Evolutionary conservation across 1,140 invertebrate genomes (phyloP).

Genomic region (Rhopalosiphum padi): DNA sequence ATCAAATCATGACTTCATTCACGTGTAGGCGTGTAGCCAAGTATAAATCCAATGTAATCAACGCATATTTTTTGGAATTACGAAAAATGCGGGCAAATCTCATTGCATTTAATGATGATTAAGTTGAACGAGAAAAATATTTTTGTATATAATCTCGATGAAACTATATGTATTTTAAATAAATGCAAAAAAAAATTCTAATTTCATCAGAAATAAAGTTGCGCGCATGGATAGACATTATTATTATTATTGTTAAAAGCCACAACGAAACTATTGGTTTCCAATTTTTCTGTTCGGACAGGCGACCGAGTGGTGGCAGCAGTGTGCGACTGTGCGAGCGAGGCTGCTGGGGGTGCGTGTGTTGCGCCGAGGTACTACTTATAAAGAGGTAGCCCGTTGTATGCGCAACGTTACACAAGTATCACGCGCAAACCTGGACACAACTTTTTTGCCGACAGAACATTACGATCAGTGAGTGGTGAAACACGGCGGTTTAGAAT

Average conservation of each 20-base stretch:
- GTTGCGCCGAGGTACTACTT: constrained; percentile 41
- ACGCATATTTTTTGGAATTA: not conserved
- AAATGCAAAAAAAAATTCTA: not conserved
- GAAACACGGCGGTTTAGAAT: constrained; percentile 24
- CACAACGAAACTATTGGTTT: not conserved
- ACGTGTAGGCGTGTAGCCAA: too few relatives aligned
- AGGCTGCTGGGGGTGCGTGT: constrained; percentile 51
- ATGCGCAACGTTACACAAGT: constrained; percentile 51
- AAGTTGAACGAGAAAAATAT: not conserved
- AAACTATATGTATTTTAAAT: not conserved
- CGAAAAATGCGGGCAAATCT: not conserved
- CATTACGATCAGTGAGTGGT: constrained; percentile 39
- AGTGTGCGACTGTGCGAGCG: constrained; percentile 37
- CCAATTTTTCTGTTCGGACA: not conserved
- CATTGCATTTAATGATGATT: not conserved
- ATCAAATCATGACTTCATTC: not conserved
- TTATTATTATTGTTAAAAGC: not conserved
- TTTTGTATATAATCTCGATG: not conserved
- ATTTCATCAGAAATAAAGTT: not conserved
- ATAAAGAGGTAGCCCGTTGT: constrained; percentile 50
- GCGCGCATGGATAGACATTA: not conserved
- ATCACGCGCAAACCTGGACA: constrained; percentile 50
- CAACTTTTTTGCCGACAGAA: constrained; percentile 37
- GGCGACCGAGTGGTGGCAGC: constrained; percentile 42
- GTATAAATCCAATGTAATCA: not conserved